A percentile compares a stretch with the other conserved stretches of the same genome.
phyloP scores from a whole-genome alignment of 64 coral and sea anemone species.

The Cladopsammia gracilis region DNA sequence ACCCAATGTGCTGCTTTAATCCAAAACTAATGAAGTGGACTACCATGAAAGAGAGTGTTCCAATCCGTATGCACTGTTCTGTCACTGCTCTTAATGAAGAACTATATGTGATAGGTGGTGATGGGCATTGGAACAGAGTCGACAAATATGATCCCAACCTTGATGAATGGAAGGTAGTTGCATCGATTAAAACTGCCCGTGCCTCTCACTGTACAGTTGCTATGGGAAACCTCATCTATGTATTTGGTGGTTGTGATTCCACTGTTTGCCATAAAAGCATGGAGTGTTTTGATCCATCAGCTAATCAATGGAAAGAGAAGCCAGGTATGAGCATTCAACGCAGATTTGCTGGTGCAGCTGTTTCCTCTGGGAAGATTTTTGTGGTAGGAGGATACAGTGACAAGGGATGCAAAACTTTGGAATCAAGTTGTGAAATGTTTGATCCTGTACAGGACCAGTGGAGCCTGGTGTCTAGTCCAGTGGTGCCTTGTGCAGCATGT shows the following conservation, averaged over 20 bases:
- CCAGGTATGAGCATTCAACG: neutral
- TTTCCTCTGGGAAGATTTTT: constrained; percentile 16
- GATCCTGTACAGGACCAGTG: constrained; percentile 1
- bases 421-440: constrained; percentile 47
- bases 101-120: constrained; percentile 28
- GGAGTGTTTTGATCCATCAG: constrained; percentile 15
- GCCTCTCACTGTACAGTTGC: constrained; percentile 21
- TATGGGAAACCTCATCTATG: constrained; percentile 4
- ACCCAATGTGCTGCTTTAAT: neutral
- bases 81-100: constrained; percentile 13
- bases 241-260: neutral
- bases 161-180: neutral
- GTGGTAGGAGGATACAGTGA: constrained; percentile 31
- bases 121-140: neutral
- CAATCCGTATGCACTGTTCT: neutral
- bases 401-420: neutral
- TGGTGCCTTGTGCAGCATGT: constrained; percentile 25
- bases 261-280: neutral
- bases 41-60: neutral
- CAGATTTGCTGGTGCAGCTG: neutral
- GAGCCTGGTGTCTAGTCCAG: constrained; percentile 13
- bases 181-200: constrained; percentile 7
- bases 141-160: neutral
- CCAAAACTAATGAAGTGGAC: neutral
- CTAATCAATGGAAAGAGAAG: neutral